A percentile compares a stretch with the other conserved stretches of the same genome.
These are phyloP conservation scores for Lamproptera curius DNA, from an alignment of 2,888 invertebrate species.

Conservation along the genomic window DNA sequence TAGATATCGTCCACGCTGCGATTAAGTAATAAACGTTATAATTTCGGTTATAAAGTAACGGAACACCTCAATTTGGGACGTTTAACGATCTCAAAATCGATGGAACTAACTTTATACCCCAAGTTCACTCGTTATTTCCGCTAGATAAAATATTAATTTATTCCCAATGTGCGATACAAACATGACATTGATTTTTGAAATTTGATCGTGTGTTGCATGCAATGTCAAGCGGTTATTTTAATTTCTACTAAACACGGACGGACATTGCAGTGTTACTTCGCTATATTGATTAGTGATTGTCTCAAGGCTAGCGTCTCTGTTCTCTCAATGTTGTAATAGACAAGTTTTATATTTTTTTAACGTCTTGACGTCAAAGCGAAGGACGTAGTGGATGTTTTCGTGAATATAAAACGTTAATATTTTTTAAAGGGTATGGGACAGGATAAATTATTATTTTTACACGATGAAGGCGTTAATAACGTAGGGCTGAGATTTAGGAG, in stretches of 20 bases:
- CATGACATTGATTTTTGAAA: neutral
- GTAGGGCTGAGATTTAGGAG: too few relatives aligned
- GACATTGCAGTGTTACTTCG: neutral
- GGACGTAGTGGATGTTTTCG: neutral
- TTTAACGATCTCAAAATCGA: slow-evolving; percentile 32
- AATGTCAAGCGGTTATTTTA: neutral
- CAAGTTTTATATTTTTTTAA: slow-evolving; percentile 6
- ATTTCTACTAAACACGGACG: neutral
- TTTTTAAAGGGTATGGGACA: too few relatives aligned
- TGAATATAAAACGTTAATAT: too few relatives aligned
- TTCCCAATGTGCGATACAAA: too few relatives aligned
- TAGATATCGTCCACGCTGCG: slow-evolving; percentile 42
- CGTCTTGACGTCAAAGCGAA: neutral
- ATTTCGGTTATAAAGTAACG: slow-evolving; percentile 51
- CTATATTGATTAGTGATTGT: neutral
- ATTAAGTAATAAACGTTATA: slow-evolving; percentile 69
- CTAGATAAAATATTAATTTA: slow-evolving; percentile 1
- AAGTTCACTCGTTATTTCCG: slow-evolving; percentile 4
- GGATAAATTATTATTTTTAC: too few relatives aligned
- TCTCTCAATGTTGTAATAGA: slow-evolving; percentile 5
- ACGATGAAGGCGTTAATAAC: too few relatives aligned
- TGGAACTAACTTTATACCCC: slow-evolving; percentile 7
- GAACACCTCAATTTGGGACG: slow-evolving; percentile 52
- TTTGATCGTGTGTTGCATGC: neutral
- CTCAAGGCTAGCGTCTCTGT: slow-evolving; percentile 2